phyloP scores from a whole-genome alignment of 2,888 invertebrate genomes.

The Volucella inflata region DNA sequence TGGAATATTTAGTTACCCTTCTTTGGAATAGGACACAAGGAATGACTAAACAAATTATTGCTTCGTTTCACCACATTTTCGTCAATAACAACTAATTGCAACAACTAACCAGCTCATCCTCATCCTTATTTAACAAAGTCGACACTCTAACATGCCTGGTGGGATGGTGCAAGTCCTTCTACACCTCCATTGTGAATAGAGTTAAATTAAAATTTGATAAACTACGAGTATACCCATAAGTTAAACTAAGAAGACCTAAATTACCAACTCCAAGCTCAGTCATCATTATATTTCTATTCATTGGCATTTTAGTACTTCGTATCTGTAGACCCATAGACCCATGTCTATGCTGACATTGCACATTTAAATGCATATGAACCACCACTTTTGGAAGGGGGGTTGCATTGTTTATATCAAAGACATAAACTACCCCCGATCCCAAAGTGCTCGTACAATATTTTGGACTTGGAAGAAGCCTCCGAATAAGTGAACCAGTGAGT shows the following conservation, averaged over 20 bases:
- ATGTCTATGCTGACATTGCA: constrained; percentile 34
- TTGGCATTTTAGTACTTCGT: constrained; percentile 12
- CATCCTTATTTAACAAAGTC: no score
- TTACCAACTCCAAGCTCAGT: constrained; percentile 8
- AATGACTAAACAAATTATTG: no score
- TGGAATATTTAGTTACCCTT: no score
- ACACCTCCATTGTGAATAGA: constrained; percentile 11
- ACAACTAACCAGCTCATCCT: no score
- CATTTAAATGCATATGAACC: constrained; percentile 59
- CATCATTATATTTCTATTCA: constrained; percentile 36
- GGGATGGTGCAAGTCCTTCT: background rate
- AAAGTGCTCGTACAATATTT: constrained; percentile 50
- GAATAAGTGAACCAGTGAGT: constrained; percentile 27
- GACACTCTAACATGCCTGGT: background rate
- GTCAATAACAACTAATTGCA: no score
- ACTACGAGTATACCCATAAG: background rate
- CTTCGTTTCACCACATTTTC: no score
- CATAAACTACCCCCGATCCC: constrained; percentile 35
- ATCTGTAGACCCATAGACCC: background rate
- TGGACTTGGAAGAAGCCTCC: constrained; percentile 59
- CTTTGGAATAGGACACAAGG: no score
- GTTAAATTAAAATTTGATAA: constrained; percentile 39
- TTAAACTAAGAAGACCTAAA: background rate
- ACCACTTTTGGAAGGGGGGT: no score
- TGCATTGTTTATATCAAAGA: constrained; percentile 54